Base-by-base conservation (phyloP, 1,140 invertebrate species). In the Lasaia peninsularis region DNA sequence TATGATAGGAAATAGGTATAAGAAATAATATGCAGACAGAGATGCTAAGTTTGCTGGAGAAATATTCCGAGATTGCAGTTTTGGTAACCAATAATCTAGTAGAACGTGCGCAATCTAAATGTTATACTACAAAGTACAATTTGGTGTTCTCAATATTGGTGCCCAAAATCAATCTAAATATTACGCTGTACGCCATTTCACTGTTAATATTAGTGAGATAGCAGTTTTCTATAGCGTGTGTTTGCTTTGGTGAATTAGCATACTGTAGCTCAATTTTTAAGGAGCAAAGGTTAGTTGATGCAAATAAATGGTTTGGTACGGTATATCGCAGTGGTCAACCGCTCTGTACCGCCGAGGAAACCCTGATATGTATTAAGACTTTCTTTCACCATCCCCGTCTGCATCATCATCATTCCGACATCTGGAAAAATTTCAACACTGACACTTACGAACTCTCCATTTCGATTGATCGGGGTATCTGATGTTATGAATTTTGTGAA, bases 351-450 rank as follows among this genome's bases (percentile, higher is more conserved):
- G 91, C 95, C 94, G 89, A 94, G 86, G 86, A 91, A 93, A 92
- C 91, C 93, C 91, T 93, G 93, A 92, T 93, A 95, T 88, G 93
- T 92, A 91, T 93, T 95, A 89, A 93, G 89, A 88, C 92, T 93
- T 91, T 94, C 93, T 92, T 95, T 96, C 92, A 96, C 94, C 95
- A 96, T 96, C 91, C 95, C 95, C 83, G 94, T 93, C 94, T 96
- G 95, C 95, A 96, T 95, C 95, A 96, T 95, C 92, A 96, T 95
- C 95, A 96, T 96, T 92, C 95, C 95, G 88, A 96, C 95, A 96
- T 96, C 95, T 96, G 95, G 77, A 96, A 96, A 94, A 92, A 93
- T 91, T 83, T 89, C 92, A 89, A 91, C 82, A 84, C 85, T 89
- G 88, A 90, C 88, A 90, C 84, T 85, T 78, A 82, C 87, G 89